phyloP scores from a whole-genome alignment of 2,888 invertebrate species.

The Thera britannica region DNA sequence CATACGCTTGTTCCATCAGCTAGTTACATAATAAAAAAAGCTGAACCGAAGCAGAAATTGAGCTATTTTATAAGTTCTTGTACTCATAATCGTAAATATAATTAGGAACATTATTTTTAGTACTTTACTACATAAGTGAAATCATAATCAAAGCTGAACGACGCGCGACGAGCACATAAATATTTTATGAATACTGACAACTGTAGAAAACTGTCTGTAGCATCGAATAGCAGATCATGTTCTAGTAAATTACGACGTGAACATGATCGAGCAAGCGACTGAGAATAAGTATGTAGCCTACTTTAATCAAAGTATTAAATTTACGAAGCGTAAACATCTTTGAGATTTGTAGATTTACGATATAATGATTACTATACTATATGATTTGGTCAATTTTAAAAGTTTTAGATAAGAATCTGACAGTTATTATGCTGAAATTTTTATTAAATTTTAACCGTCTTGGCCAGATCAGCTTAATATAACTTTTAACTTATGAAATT shows the following conservation, averaged over 20 bases:
- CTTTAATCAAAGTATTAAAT: neutral
- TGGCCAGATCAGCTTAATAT: no score
- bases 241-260: slow-evolving; percentile 13
- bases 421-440: no score
- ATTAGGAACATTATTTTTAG: neutral
- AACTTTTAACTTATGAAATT: no score
- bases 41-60: neutral
- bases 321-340: no score
- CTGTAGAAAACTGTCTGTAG: neutral
- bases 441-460: no score
- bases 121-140: neutral
- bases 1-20: no score
- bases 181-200: slow-evolving; percentile 1
- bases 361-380: no score
- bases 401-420: no score
- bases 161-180: neutral
- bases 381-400: no score
- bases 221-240: slow-evolving; percentile 11
- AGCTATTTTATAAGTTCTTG: neutral
- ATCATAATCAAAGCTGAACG: neutral
- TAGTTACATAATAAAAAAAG: no score
- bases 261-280: slow-evolving; percentile 5
- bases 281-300: neutral
- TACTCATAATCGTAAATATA: neutral
- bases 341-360: no score